Evolutionary conservation across 1,140 invertebrate species (phyloP), one percentile per base, ranked within the genome.

Genomic region (Drosophila ambigua): DNA sequence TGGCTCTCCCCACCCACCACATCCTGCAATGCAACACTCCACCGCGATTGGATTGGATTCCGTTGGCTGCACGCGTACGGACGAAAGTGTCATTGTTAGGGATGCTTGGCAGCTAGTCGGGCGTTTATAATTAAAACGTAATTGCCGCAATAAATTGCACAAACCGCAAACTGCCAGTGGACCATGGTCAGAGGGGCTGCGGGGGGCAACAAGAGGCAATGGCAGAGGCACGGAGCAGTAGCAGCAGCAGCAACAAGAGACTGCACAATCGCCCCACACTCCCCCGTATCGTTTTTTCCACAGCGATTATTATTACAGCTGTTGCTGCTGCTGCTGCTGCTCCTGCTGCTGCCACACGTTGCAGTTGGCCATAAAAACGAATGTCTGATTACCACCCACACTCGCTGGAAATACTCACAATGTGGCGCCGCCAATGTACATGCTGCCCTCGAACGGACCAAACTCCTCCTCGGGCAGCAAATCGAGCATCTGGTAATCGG

Each of bases 371-470:
- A 87, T 85, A 72, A 85, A 75, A 81, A 71, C 43, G 43, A 55
- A 71, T 35, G 45, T 39, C 57, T 76, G 63, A 57, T 77, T 77
- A 76, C 63, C 50, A 49, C 23, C 6, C 31, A 1, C 41, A 23
- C 58, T 41, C 24, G 60, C 11, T 26, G 59, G 68, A 16, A 16
- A 68, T 79, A 93, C 95, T 95, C 93, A 97, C 96, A 95, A 95
- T 61, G 97, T 97, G 48, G 97, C 96, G 49, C 97, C 97, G 26
- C 97, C 97, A 78, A 98, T 97, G 77, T 97, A 98, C 95, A 98
- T 97, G 53, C 96, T 97, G 4, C 97, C 97, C 92, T 98, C 97
- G 92, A 98, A 98, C 0, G 96, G 96, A 6, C 96, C 97, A 90
- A 98, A 98, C 79, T 97, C 96, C 84, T 98, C 96, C 90, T 97